These are phyloP conservation scores for Agonum fuliginosum DNA, from an alignment of 2,888 invertebrate species.

Conservation along the genomic window DNA sequence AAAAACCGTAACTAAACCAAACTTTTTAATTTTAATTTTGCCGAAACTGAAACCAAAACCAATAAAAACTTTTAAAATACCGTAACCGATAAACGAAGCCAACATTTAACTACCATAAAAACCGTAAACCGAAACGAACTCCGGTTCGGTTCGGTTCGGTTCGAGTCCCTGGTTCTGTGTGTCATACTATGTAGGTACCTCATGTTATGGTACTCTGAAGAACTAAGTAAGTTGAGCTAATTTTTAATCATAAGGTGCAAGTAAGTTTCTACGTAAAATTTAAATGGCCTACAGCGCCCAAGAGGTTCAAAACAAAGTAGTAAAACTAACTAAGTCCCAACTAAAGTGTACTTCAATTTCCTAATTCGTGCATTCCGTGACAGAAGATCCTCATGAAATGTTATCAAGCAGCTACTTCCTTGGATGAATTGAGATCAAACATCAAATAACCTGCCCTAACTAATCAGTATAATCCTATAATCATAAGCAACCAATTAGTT, in stretches of 20 bases:
- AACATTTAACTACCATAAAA: too few species aligned
- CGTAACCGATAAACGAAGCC: too few species aligned
- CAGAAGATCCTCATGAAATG: neutral
- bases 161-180: too few species aligned
- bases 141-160: too few species aligned
- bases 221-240: too few species aligned
- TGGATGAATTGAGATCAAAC: constrained; percentile 11
- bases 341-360: neutral
- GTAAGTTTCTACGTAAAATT: neutral
- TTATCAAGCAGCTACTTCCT: neutral
- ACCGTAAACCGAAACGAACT: too few species aligned
- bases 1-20: too few species aligned
- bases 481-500: constrained; percentile 35
- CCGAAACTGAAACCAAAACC: too few species aligned
- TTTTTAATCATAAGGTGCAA: neutral
- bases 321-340: neutral
- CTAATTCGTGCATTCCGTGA: neutral
- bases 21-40: too few species aligned
- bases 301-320: neutral
- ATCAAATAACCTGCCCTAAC: constrained; percentile 26
- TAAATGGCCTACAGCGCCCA: neutral
- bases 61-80: too few species aligned
- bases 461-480: constrained; percentile 26
- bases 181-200: too few species aligned
- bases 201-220: too few species aligned